Base-by-base conservation (phyloP, 2,797 vertebrate genomes). In the Masticophis lateralis region DNA sequence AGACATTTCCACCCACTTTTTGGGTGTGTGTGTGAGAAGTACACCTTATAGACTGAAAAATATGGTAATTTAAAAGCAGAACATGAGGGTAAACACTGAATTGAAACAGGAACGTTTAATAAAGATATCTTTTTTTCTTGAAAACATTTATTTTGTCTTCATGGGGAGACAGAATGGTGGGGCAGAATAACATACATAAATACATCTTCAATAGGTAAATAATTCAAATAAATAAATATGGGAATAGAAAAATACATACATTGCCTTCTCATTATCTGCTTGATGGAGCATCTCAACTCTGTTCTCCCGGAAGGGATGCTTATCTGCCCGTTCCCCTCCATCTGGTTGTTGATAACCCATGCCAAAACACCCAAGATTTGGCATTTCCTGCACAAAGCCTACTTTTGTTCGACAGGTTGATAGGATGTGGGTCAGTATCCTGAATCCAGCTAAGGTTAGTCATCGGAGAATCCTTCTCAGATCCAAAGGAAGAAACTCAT, bases 191-290 rank as follows among this genome's bases (percentile, higher is more conserved):
- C 53, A 97, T 97, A 98, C 53, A 97, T 98, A 98, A 98, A 99
- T 98, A 98, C 16, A 95, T 79, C 91, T 95, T 96, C 93, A 20
- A 96, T 92, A 95, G 91, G 96, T 91, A 93, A 97, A 95, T 97
- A 96, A 96, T 98, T 93, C 98, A 97, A 99, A 99, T 99, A 99
- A 99, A 99, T 98, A 99, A 96, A 97, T 98, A 97, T 59, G 69
- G 94, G 93, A 89, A 94, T 99, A 99, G 98, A 99, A 98, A 99
- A 96, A 97, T 98, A 97, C 69, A 87, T 18, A 93, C 89, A 93
- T 87, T 92, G 96, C 94, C 96, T 94, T 94, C 90, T 92, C 91
- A 87, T 51, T 56, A 91, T 93, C 66, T 63, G 61, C 61, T 63
- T 63, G 28, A 13, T 63, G 61, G 61, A 63, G 27, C 11, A 69